These are phyloP conservation scores for Lagodon rhomboides DNA, from an alignment of 2,797 vertebrate species.

Conservation along the genomic window DNA sequence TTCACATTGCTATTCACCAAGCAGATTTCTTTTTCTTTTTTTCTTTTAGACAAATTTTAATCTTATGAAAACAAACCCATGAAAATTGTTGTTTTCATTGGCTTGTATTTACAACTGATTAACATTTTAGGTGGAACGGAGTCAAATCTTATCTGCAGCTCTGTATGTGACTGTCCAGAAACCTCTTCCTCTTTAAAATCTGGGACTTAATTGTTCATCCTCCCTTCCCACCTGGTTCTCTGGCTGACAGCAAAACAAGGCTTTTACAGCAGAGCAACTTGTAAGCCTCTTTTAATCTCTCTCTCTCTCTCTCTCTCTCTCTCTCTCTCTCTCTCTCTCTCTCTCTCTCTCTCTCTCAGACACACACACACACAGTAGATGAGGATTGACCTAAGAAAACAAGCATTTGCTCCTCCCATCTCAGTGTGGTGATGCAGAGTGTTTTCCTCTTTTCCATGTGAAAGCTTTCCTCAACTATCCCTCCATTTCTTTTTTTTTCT, in stretches of 20 bases:
- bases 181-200: slow-evolving; percentile 33
- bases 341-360: too few relatives aligned
- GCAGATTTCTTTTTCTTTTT: neutral
- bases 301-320: neutral
- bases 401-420: neutral
- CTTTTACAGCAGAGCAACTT: slow-evolving; percentile 39
- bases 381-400: slow-evolving; percentile 39
- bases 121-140: neutral
- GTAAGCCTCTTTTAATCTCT: slow-evolving; percentile 43
- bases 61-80: neutral
- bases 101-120: neutral
- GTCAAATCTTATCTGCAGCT: slow-evolving; percentile 7
- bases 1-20: neutral
- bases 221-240: slow-evolving; percentile 36
- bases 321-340: too few relatives aligned
- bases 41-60: neutral
- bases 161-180: neutral
- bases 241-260: slow-evolving; percentile 36
- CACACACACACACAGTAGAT: slow-evolving; percentile 20
- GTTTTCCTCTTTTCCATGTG: slow-evolving; percentile 7
- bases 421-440: neutral
- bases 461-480: slow-evolving; percentile 1
- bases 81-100: neutral
- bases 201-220: slow-evolving; percentile 36
- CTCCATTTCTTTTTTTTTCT: neutral